A percentile compares a stretch with the other conserved stretches of the same genome.
Conservation (phyloP, 2,797 vertebrate genomes). For the Gadopsis marmoratus region DNA sequence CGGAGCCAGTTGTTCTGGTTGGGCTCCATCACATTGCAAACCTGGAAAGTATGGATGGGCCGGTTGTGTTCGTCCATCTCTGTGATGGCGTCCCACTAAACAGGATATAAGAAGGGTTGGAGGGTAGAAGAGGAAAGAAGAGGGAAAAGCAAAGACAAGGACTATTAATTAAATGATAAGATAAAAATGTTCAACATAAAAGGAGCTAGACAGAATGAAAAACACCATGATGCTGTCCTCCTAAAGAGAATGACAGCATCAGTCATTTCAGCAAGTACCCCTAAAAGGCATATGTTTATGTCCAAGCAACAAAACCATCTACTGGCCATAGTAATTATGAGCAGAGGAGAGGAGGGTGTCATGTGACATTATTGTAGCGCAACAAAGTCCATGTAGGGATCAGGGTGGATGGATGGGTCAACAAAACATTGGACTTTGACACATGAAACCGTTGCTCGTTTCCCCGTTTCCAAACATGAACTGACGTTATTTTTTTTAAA, state of each 20-base stretch:
- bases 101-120: slow-evolving; percentile 35
- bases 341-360: neutral
- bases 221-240: neutral
- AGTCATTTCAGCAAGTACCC: neutral
- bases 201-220: slow-evolving; percentile 6
- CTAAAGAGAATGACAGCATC: neutral
- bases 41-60: slow-evolving; percentile 96
- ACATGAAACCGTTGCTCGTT: neutral
- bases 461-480: neutral
- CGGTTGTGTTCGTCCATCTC: slow-evolving; percentile 97
- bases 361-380: neutral
- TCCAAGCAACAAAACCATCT: neutral
- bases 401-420: neutral
- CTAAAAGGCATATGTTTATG: neutral
- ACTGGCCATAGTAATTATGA: neutral
- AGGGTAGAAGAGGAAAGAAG: neutral
- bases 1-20: slow-evolving; percentile 99
- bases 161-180: slow-evolving; percentile 2
- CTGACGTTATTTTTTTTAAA: neutral
- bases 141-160: neutral
- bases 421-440: neutral
- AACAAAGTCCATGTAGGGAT: neutral
- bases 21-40: slow-evolving; percentile 97
- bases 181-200: slow-evolving; percentile 8
- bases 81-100: slow-evolving; percentile 96